These are phyloP conservation scores for Isaurus tuberculatus DNA, from an alignment of 92 coral and sea anemone genomes.

Conservation along the genomic window DNA sequence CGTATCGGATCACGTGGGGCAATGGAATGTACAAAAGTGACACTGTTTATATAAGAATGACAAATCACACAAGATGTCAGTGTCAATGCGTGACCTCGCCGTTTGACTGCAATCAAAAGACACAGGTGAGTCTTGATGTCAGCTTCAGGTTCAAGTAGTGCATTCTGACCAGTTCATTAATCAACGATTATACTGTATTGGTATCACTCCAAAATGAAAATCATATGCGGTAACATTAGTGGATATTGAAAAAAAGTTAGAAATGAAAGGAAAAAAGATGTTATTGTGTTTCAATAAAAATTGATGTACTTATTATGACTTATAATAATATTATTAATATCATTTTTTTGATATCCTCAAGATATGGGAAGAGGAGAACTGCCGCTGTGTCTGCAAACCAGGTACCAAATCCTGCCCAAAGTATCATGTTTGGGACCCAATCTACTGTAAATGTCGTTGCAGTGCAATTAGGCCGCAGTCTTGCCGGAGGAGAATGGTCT, in stretches of 20 bases:
- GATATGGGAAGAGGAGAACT: conserved; percentile 16
- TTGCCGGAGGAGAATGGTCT: conserved; percentile 22
- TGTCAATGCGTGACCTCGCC: conserved; percentile 68
- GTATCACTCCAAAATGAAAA: too few relatives aligned
- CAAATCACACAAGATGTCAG: conserved; percentile 80
- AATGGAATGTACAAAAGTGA: neutral
- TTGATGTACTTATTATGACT: neutral
- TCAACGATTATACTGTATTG: too few relatives aligned
- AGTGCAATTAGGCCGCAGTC: conserved; percentile 8
- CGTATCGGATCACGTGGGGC: conserved; percentile 26
- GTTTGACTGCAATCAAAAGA: conserved; percentile 61
- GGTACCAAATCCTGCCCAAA: conserved; percentile 14
- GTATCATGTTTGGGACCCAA: conserved; percentile 28
- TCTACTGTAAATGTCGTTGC: conserved; percentile 43
- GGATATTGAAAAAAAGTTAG: too few relatives aligned
- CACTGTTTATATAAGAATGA: conserved; percentile 7
- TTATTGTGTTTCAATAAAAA: too few relatives aligned
- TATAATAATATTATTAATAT: neutral
- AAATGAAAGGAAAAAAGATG: too few relatives aligned
- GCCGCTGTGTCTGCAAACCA: conserved; percentile 32
- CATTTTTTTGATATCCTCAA: neutral
- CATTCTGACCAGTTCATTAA: too few relatives aligned
- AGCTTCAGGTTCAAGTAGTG: too few relatives aligned
- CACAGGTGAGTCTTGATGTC: conserved; percentile 55
- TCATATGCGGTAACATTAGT: too few relatives aligned